These are phyloP conservation scores for Batillaria attramentaria DNA, from an alignment of 1,140 invertebrate species.

Conservation along the genomic window DNA sequence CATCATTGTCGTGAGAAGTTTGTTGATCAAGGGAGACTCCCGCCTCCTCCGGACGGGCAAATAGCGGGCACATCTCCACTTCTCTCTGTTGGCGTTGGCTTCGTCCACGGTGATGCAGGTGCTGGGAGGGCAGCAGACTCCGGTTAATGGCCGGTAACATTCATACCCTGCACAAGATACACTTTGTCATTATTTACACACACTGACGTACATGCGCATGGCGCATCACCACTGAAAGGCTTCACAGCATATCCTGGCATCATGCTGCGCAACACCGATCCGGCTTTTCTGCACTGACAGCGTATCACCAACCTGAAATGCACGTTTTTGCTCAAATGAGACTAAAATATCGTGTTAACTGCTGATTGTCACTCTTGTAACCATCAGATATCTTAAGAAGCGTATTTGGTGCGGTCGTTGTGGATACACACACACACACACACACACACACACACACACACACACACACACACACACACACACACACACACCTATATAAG, in stretches of 20 bases:
- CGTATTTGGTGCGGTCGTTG: not conserved
- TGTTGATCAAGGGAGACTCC: not conserved
- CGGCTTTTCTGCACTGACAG: not conserved
- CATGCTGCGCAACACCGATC: not conserved
- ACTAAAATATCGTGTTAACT: not conserved
- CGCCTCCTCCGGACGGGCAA: not conserved
- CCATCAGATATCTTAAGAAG: too few species aligned
- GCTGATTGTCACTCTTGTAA: too few species aligned
- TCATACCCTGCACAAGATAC: not conserved
- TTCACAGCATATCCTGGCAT: not conserved
- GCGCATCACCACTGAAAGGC: not conserved
- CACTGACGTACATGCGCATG: not conserved
- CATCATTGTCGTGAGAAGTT: not conserved
- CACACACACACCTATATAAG: not conserved
- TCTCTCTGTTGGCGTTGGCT: not conserved
- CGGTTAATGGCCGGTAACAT: not conserved
- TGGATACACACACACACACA: not conserved
- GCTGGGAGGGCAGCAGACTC: not conserved
- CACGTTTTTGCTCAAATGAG: too few species aligned
- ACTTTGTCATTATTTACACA: not conserved
- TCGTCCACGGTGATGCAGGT: not conserved
- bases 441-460: conserved; percentile 6
- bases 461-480: not conserved
- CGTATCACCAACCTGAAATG: not conserved
- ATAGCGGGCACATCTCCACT: not conserved